These are phyloP conservation scores for Vombatus ursinus DNA, from an alignment of 2,113 vertebrate genomes.

Conservation along the genomic window DNA sequence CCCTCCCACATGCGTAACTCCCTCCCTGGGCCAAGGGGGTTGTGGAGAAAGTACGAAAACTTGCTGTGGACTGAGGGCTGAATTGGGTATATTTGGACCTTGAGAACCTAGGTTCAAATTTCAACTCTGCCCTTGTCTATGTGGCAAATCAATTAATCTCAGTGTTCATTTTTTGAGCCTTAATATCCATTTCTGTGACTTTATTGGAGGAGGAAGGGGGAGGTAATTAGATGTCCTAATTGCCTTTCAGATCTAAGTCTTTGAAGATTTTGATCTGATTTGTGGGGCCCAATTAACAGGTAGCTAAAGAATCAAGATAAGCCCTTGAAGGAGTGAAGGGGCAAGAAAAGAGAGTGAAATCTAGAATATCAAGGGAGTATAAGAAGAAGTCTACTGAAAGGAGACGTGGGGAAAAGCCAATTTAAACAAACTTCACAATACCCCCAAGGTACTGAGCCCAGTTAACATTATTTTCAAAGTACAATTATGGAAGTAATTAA, in stretches of 20 bases:
- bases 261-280: neutral
- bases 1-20: neutral
- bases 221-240: neutral
- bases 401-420: neutral
- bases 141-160: neutral
- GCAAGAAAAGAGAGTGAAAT: neutral
- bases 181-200: neutral
- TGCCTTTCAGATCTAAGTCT: neutral
- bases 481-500: neutral
- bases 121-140: neutral
- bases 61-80: neutral
- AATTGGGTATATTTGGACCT: neutral
- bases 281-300: neutral
- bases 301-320: neutral
- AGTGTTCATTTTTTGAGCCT: neutral
- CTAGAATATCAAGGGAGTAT: neutral
- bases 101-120: neutral
- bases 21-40: neutral
- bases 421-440: neutral
- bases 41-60: neutral
- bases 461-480: neutral
- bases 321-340: neutral
- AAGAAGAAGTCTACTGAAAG: neutral
- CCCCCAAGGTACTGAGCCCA: neutral
- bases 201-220: neutral